Evolutionary conservation across 2,888 invertebrate species (phyloP).

Genomic region (Nezara viridula): DNA sequence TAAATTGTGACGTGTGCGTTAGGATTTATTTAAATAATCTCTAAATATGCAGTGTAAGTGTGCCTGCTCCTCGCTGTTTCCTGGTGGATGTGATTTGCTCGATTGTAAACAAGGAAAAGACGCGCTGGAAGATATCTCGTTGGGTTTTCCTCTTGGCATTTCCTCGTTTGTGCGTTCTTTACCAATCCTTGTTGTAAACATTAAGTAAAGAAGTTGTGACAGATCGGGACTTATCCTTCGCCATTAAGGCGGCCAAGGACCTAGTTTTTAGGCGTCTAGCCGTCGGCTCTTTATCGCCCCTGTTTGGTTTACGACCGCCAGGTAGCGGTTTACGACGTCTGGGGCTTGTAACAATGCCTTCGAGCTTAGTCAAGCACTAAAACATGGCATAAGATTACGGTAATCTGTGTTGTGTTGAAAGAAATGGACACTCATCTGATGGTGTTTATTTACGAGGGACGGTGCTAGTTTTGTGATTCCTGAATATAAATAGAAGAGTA

Average conservation of each 20-base stretch:
- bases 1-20: too few relatives aligned
- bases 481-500: neutral
- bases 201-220: too few relatives aligned
- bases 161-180: neutral
- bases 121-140: neutral
- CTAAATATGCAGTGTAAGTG: too few relatives aligned
- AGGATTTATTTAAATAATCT: too few relatives aligned
- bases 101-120: neutral
- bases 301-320: neutral
- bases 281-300: neutral
- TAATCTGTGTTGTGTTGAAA: too few relatives aligned
- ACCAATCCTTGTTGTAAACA: too few relatives aligned
- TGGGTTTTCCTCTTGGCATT: neutral
- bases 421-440: neutral
- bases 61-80: too few relatives aligned
- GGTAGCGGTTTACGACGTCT: neutral
- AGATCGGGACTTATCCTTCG: neutral
- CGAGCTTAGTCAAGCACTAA: too few relatives aligned
- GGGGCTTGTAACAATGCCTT: neutral
- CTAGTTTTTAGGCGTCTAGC: slow-evolving; percentile 31
- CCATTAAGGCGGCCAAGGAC: slow-evolving; percentile 1
- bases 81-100: too few relatives aligned
- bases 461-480: too few relatives aligned
- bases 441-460: too few relatives aligned
- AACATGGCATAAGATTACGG: too few relatives aligned